phyloP scores from a whole-genome alignment of 2,888 invertebrate genomes.

The Dolichopus griseipennis region DNA sequence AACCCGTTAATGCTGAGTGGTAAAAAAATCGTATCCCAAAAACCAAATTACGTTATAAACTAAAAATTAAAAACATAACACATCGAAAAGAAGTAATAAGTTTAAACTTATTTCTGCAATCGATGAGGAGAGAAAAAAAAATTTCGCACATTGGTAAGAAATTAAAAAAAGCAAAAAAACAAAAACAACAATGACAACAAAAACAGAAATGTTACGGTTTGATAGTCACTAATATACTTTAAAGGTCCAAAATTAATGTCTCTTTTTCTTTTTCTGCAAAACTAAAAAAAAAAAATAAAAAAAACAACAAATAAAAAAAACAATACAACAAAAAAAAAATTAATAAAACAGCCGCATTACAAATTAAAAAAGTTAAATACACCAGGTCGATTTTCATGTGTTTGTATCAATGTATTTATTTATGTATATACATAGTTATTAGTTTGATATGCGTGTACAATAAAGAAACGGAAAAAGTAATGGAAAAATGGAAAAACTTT shows the following conservation, averaged over 20 bases:
- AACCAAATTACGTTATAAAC: too few relatives aligned
- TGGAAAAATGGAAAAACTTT: neutral
- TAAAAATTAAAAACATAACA: too few relatives aligned
- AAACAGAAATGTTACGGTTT: neutral
- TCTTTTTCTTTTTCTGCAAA: neutral
- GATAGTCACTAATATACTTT: neutral
- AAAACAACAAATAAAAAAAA: too few relatives aligned
- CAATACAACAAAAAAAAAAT: too few relatives aligned
- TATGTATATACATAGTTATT: too few relatives aligned
- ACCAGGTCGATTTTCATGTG: neutral
- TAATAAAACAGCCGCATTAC: neutral
- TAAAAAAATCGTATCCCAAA: too few relatives aligned
- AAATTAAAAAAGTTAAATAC: neutral
- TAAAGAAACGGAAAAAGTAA: neutral
- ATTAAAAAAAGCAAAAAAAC: neutral
- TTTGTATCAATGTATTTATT: neutral
- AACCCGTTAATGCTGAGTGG: too few relatives aligned
- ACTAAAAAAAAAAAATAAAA: too few relatives aligned
- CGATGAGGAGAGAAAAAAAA: neutral
- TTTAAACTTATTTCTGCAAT: too few relatives aligned
- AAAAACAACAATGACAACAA: neutral
- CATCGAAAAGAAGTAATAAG: too few relatives aligned
- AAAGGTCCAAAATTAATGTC: slow-evolving; percentile 1
- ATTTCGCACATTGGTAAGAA: neutral
- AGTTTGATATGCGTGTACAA: neutral